Percentiles rank a stretch among this genome's conserved stretches.
Evolutionary conservation across 2,797 vertebrate species (phyloP).

Genomic region (Trachops cirrhosus): DNA sequence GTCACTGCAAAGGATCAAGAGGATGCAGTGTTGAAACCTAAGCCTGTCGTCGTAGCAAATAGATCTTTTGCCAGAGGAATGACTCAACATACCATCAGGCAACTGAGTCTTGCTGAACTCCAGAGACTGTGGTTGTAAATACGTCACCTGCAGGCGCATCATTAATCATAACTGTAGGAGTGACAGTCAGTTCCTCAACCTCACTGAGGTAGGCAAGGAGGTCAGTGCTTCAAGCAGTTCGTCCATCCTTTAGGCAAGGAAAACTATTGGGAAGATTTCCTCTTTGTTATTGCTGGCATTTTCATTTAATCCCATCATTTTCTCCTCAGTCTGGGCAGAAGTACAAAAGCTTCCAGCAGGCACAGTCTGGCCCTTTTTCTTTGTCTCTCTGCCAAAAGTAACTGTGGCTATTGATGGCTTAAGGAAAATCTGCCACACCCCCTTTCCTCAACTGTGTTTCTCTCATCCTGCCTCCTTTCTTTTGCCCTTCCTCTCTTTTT

Average conservation of each 20-base stretch:
- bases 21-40: constrained; percentile 66
- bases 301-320: constrained; percentile 73
- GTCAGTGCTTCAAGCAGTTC: constrained; percentile 74
- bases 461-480: not conserved
- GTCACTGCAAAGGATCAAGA: constrained; percentile 64
- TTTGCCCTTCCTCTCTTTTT: not conserved
- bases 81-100: constrained; percentile 64
- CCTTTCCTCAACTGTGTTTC: constrained; percentile 8
- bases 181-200: constrained; percentile 81
- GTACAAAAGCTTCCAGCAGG: constrained; percentile 54
- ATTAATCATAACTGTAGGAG: constrained; percentile 79
- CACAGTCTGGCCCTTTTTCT: constrained; percentile 47
- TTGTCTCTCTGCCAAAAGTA: constrained; percentile 57
- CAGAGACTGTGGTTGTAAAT: constrained; percentile 73
- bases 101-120: constrained; percentile 59
- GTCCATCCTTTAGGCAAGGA: constrained; percentile 73
- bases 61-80: constrained; percentile 64
- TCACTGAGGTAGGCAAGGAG: constrained; percentile 74
- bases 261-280: constrained; percentile 69
- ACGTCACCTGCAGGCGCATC: constrained; percentile 69
- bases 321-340: constrained; percentile 63
- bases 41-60: constrained; percentile 60
- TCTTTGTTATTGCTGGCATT: constrained; percentile 69
- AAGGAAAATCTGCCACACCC: not conserved
- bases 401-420: constrained; percentile 39